phyloP scores from a whole-genome alignment of 2,797 vertebrate genomes.

The Acipenser ruthenus region DNA sequence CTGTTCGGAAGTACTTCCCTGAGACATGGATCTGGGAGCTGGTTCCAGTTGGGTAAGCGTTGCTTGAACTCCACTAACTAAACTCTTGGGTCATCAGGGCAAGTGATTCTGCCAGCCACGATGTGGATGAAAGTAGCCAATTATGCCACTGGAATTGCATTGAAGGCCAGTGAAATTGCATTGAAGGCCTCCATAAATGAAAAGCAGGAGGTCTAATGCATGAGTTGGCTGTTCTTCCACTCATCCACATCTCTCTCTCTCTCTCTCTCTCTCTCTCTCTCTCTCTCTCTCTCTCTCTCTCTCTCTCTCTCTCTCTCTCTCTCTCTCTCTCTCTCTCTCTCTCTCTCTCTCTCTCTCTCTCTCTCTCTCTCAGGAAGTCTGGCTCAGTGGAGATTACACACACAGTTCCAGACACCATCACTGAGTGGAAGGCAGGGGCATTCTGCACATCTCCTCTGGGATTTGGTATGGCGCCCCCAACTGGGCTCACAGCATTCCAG shows the following conservation, averaged over 20 bases:
- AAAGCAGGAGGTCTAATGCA: no score
- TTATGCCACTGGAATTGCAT: no score
- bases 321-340: no score
- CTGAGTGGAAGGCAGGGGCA: conserved; percentile 65
- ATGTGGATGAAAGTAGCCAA: no score
- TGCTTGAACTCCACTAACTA: neutral
- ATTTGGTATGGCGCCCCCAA: conserved; percentile 61
- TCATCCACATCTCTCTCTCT: no score
- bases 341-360: neutral
- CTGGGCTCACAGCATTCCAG: conserved; percentile 63
- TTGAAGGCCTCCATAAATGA: no score
- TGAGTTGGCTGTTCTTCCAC: no score
- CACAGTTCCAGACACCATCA: conserved; percentile 64
- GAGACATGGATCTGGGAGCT: conserved; percentile 75
- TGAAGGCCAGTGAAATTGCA: no score
- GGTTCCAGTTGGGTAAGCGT: conserved; percentile 57
- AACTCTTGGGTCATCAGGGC: no score
- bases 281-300: no score
- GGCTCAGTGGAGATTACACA: conserved; percentile 36
- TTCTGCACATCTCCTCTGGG: conserved; percentile 65
- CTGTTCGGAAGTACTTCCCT: conserved; percentile 52
- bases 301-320: neutral
- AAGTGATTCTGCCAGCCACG: no score
- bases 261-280: no score
- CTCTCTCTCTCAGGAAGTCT: conserved; percentile 27